These are phyloP conservation scores for Pycnonotus jocosus DNA, from an alignment of 2,113 vertebrate species.

Conservation along the genomic window DNA sequence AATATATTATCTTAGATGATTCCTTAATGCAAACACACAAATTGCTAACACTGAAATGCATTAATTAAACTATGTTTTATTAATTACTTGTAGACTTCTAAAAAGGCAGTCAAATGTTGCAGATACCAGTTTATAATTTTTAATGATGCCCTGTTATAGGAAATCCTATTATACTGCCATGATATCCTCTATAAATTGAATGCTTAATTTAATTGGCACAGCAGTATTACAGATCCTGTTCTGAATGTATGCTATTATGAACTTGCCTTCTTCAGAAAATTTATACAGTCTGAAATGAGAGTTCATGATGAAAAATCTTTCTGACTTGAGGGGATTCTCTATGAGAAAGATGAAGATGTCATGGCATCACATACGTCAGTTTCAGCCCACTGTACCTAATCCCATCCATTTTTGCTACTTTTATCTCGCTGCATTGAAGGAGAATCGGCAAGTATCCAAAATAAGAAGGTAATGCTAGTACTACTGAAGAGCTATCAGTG, in stretches of 20 bases:
- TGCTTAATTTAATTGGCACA: not conserved
- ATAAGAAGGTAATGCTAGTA: not conserved
- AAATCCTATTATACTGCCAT: not conserved
- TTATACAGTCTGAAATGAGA: not conserved
- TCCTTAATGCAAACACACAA: not conserved
- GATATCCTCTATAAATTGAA: not conserved
- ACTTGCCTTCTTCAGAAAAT: not conserved
- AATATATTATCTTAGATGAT: constrained; percentile 1
- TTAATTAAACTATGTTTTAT: constrained; percentile 33
- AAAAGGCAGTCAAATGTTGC: constrained; percentile 2
- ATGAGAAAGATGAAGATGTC: not conserved
- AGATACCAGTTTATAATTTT: not conserved
- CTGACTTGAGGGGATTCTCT: not conserved
- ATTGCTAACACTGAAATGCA: not conserved
- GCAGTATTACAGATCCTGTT: not conserved
- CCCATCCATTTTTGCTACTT: not conserved
- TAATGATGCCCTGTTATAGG: not conserved
- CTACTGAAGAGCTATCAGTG: not conserved
- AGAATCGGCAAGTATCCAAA: not conserved
- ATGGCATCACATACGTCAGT: not conserved
- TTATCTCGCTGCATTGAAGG: not conserved
- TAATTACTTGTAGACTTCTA: constrained; percentile 21
- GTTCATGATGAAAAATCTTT: not conserved
- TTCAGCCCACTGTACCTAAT: not conserved
- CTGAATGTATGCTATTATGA: not conserved